Evolutionary conservation across 2,797 vertebrate genomes (phyloP), one percentile per base, ranked within the genome.

Genomic region (Myotis myotis): DNA sequence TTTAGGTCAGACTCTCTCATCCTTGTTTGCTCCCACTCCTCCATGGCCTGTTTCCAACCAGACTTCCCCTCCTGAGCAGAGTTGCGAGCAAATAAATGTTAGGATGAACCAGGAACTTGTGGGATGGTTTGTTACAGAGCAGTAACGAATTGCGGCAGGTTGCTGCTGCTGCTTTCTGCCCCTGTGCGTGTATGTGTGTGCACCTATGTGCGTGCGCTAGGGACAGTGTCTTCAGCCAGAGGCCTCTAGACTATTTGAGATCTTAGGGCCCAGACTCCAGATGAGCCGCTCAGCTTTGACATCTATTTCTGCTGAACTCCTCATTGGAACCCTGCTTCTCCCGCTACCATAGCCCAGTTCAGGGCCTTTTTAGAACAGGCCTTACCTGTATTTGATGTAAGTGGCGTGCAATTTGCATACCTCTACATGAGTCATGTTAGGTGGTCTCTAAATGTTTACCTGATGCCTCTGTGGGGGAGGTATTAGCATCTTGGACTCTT

Each of bases 141-240:
- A 16, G 76, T 23, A 44, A 79, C 9, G 30, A 6, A 33, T 13
- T 83, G 47, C 64, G 57, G 30, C 17, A 60, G 49, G 30, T 11
- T 25, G 41, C 22, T 9, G 22, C 33, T 30, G 30, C 71, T 66
- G 68, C 1, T 64, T 93, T 72, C 64, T 74, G 47, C 64, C 25
- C 70, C 9, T 3, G 11, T 49, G 41, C 0, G 1, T 22, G n/a
- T 6, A 6, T 20, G 33, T 1, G 1, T 12, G 6, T 15, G 4
- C 30, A n/a, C 15, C 7, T 64, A 64, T 33, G 6, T 33, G 13
- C 8, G 1, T 13, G 20, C 30, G 15, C 16, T 49, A 36, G 7
- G n/a, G n/a, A 22, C 25, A 0, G 19, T 5, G 19, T 60, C 36
- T 83, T 70, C 51, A 15, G 53, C 87, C 92, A 33, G 71, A 74